These are phyloP conservation scores for Tachysurus vachellii DNA, from an alignment of 2,113 vertebrate species.

Conservation along the genomic window DNA sequence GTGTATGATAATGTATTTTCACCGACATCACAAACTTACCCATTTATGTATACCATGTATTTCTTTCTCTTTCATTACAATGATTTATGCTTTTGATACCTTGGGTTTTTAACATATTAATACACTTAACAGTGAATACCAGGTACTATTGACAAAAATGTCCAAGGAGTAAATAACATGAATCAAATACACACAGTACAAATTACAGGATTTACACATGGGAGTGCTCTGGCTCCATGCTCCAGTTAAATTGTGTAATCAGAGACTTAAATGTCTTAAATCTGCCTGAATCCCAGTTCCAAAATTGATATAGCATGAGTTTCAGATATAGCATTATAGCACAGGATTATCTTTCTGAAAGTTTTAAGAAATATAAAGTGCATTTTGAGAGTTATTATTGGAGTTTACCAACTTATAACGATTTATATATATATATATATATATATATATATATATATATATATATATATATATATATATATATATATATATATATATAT, in stretches of 20 bases:
- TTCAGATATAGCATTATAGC: constrained; percentile 17
- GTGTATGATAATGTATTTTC: constrained; percentile 72
- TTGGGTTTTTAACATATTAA: constrained; percentile 70
- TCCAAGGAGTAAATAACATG: constrained; percentile 69
- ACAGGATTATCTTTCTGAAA: constrained; percentile 23
- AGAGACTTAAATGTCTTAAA: constrained; percentile 40
- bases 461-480: no score
- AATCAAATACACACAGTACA: constrained; percentile 72
- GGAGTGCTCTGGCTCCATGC: constrained; percentile 66
- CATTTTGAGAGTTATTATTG: constrained; percentile 57
- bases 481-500: no score
- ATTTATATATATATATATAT: background rate
- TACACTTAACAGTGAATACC: constrained; percentile 60
- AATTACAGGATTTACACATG: constrained; percentile 66
- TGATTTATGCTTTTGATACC: constrained; percentile 78
- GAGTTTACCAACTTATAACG: constrained; percentile 45
- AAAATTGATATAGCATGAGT: constrained; percentile 53
- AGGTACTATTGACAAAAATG: constrained; percentile 62
- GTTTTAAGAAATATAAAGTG: constrained; percentile 70
- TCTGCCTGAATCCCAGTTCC: constrained; percentile 42
- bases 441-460: no score
- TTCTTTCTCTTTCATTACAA: constrained; percentile 67
- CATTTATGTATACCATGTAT: constrained; percentile 64
- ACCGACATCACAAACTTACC: constrained; percentile 76
- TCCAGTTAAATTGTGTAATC: constrained; percentile 60